Evolutionary conservation across 2,888 invertebrate species (phyloP), one percentile per base, ranked within the genome.

Genomic region (Ligdia adustata): DNA sequence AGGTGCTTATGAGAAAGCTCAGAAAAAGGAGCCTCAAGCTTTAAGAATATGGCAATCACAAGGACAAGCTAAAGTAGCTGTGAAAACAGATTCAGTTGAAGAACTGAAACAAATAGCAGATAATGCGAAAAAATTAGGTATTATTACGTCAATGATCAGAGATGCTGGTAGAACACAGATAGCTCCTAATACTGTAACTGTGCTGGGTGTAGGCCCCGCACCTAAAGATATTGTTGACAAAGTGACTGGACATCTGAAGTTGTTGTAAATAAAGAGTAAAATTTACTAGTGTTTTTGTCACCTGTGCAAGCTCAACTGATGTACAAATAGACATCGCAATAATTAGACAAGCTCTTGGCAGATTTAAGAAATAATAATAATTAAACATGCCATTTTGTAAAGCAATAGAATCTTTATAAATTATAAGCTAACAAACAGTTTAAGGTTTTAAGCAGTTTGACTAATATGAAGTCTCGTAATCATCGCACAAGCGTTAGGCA

Each of bases 101-200:
- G 94, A 94, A 66, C 84, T 98, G 60, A 81, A 93, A 57, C 88
- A 92, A 53, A 87, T 98, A 39, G 91, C 93, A 26, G 91, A 91
- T 39, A 90, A 92, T 52, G 98, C 98, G 0, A 93, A 92, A 62
- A 85, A 92, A 16, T 74, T 91, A 48, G 95, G 95, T 16, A 84
- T 98, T 0, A 87, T 95, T 22, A 93, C 94, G 6, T 94, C 94
- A 52, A 74, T 97, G 15, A 94, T 99, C 51, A 91, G 93, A 55
- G 98, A 99, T 86, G 98, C 98, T 2, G 99, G 99, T 1, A 93
- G 96, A 60, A 99, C 98, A 3, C 98, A 99, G 87, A 95, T 99
- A 54, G 94, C 95, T 32, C 93, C 95, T 0, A 98, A 98, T 56
- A 95, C 97, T 5, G 92, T 93, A 67, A 99, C 99, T 45, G 98